Evolutionary conservation across 2,113 vertebrate genomes (phyloP).

Genomic region (Leptobrachium leishanense): DNA sequence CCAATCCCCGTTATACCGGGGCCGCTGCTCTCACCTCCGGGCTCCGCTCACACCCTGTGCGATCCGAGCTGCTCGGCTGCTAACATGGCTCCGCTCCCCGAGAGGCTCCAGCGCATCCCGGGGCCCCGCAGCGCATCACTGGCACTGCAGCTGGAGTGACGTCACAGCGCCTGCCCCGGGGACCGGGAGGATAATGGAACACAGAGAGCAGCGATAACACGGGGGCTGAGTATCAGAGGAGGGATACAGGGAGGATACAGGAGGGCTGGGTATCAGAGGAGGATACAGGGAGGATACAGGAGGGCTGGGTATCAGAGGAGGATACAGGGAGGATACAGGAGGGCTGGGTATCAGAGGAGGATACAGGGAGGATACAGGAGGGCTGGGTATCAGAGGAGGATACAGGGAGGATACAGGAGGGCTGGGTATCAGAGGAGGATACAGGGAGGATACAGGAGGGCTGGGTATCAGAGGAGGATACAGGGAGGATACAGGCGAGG

Average conservation of each 20-base stretch:
- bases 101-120: slow-evolving; percentile 23
- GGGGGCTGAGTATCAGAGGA: background rate
- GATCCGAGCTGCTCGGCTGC: background rate
- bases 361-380: background rate
- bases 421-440: slow-evolving; percentile 21
- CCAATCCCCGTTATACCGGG: too few species aligned
- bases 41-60: background rate
- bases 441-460: slow-evolving; percentile 18
- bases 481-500: background rate
- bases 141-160: slow-evolving; percentile 38
- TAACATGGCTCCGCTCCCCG: slow-evolving; percentile 27
- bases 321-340: background rate
- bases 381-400: background rate
- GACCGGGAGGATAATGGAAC: slow-evolving; percentile 6
- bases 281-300: background rate
- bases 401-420: slow-evolving; percentile 10
- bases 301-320: background rate
- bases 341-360: background rate
- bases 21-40: background rate
- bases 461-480: slow-evolving; percentile 16
- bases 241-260: slow-evolving; percentile 11
- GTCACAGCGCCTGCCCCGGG: slow-evolving; percentile 29
- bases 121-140: slow-evolving; percentile 17
- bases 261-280: background rate
- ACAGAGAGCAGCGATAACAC: slow-evolving; percentile 6